A percentile compares a stretch with the other conserved stretches of the same genome.
phyloP scores from a whole-genome alignment of 2,888 invertebrate genomes.

The Hemaris fuciformis region DNA sequence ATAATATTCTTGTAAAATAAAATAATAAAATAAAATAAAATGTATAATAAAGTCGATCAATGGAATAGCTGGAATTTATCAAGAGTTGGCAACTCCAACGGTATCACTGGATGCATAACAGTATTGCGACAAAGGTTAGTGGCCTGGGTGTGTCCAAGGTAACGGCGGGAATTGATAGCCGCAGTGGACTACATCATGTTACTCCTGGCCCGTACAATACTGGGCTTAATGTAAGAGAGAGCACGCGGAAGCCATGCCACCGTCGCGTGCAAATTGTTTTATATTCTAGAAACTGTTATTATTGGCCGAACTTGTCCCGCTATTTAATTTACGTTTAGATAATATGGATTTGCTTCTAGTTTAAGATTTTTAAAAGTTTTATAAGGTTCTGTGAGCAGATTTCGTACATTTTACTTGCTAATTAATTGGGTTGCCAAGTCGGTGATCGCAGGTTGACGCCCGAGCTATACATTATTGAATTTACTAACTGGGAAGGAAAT shows the following conservation, averaged over 20 bases:
- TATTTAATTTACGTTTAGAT: not conserved
- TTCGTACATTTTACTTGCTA: too few species aligned
- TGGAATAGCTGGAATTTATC: not conserved
- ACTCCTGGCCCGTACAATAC: conserved; percentile 12
- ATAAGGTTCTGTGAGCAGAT: too few species aligned
- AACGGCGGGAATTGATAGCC: conserved; percentile 60
- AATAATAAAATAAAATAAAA: not conserved
- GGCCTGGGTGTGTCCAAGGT: conserved; percentile 74
- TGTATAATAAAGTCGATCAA: not conserved
- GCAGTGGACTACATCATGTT: conserved; percentile 49
- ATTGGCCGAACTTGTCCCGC: not conserved
- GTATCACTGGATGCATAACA: conserved; percentile 36
- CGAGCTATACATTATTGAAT: too few species aligned
- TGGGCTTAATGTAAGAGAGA: not conserved
- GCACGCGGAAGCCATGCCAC: not conserved
- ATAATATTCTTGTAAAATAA: too few species aligned
- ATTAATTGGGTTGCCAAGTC: too few species aligned
- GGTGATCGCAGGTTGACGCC: too few species aligned
- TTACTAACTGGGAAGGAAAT: too few species aligned
- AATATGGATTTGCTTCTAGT: too few species aligned
- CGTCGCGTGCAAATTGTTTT: conserved; percentile 7
- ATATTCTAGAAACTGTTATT: too few species aligned
- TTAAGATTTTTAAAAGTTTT: too few species aligned
- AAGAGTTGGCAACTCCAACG: conserved; percentile 9
- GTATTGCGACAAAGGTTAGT: conserved; percentile 66